phyloP scores from a whole-genome alignment of 2,113 vertebrate species.

The Pagrus major region DNA sequence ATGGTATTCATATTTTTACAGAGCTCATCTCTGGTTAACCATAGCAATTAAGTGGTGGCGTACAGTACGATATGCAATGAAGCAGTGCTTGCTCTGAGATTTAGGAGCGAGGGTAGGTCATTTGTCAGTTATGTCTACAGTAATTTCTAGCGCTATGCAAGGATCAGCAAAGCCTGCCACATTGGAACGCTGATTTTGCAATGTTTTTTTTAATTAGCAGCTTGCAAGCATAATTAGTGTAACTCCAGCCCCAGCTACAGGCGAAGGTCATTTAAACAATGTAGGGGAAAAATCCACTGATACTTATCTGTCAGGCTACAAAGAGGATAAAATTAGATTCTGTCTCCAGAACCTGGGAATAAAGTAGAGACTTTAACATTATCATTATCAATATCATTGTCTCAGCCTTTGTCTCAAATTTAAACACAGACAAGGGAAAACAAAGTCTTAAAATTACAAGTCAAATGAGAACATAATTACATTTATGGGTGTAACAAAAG shows the following conservation, averaged over 20 bases:
- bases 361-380: conserved; percentile 51
- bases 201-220: conserved; percentile 33
- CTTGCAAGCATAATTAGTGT: conserved; percentile 55
- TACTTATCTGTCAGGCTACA: conserved; percentile 76
- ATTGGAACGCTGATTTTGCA: conserved; percentile 36
- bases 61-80: conserved; percentile 5
- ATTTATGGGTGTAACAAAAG: not conserved
- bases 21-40: conserved; percentile 32
- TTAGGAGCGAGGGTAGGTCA: conserved; percentile 17
- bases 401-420: not conserved
- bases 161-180: conserved; percentile 44
- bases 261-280: conserved; percentile 5
- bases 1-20: not conserved
- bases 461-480: not conserved
- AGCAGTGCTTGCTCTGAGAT: conserved; percentile 28
- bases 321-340: conserved; percentile 25
- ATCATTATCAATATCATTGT: conserved; percentile 14
- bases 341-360: conserved; percentile 68
- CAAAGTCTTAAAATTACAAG: not conserved
- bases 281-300: conserved; percentile 23
- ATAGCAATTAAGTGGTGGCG: conserved; percentile 1
- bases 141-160: conserved; percentile 28
- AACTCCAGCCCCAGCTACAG: conserved; percentile 36
- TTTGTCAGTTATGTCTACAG: conserved; percentile 17
- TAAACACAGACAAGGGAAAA: not conserved